Base-by-base conservation (phyloP, 2,113 vertebrate genomes). In the Calypte anna region DNA sequence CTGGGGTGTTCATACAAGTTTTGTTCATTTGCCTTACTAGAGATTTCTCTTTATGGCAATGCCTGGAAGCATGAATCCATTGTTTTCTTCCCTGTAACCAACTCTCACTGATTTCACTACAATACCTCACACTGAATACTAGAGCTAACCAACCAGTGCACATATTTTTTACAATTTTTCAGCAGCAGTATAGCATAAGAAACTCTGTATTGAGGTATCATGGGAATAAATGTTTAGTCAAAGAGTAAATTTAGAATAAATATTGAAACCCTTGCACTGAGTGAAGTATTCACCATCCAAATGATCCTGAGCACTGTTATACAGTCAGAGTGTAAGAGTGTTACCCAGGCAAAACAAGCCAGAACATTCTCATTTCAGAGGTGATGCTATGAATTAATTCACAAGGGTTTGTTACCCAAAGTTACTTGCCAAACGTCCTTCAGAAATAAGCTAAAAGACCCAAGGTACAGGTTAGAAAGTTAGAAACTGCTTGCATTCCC, bases 361-460 rank as follows among this genome's bases (percentile, higher is more conserved):
- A 80, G 44, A 3, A 9, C 23, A 36, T 88, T 93, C 70, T 93
- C 43, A 21, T 90, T 90, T 91, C 79, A 86, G 72, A 81, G 51
- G 31, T 59, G 82, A 83, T 80, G 17, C 7, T 87, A 38, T 46
- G 48, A 90, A 94, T 67, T 94, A 82, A 82, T 90, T 82, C 67
- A 77, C 31, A 53, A 16, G 55, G 8, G 20, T 59, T 92, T 80
- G 15, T 57, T 85, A 63, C 48, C 6, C 44, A 25, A 67, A 61
- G 23, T 50, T 75, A 40, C 69, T 94, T 90, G 61, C 76, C 68
- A 90, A 91, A 77, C 54, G 17, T 64, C 88, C 31, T 61, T 78
- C 3, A 5, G 24, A 40, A 88, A 86, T 64, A 53, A 40, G 9
- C 7, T 61, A 62, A 90, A 72, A 75, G 50, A 76, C 18, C 40